Evolutionary conservation across 1,140 invertebrate species (phyloP), one percentile per base, ranked within the genome.

Genomic region (Popillia japonica): DNA sequence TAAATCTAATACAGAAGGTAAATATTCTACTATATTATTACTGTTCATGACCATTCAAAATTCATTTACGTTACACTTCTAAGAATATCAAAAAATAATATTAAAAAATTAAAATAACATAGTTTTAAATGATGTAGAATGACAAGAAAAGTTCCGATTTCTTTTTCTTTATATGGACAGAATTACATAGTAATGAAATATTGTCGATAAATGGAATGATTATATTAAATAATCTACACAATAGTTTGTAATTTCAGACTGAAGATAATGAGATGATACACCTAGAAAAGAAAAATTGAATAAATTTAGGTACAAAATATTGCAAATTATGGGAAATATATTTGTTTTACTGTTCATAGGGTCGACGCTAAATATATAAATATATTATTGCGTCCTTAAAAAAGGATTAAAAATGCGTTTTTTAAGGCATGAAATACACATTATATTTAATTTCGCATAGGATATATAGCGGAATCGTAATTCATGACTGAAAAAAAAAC

Each of bases 61-160:
- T 40, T 34, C 72, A 34, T 40, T 40, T 74, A 40, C 72, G 72
- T 73, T 73, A 74, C 72, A 74, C 40, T 74, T 17, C 72, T 74
- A 74, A 74, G 27, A 74, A 41, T 74, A 74, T 74, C 72, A 74
- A 74, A 74, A 68, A 74, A 74, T 74, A 74, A 74, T 74, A 74
- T 41, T 74, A 74, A 74, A 74, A 74, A 74, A 74, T n/a, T 41
- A 74, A 41, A 74, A 74, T 68, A 74, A 41, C 41, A 40, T 41
- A 22, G 1, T 22, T 40, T 74, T 41, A 74, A 74, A 40, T 74
- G 72, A 42, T 34, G n/a, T 74, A 44, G 61, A 22, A 68, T 68
- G 61, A 68, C 61, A 68, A 68, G 61, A 41, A 74, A 40, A 74
- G 34, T 14, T 17, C 8, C 40, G n/a, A 44, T 40, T 23, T 74